These are phyloP conservation scores for Arenaria interpres DNA, from an alignment of 2,113 vertebrate species.

Conservation along the genomic window DNA sequence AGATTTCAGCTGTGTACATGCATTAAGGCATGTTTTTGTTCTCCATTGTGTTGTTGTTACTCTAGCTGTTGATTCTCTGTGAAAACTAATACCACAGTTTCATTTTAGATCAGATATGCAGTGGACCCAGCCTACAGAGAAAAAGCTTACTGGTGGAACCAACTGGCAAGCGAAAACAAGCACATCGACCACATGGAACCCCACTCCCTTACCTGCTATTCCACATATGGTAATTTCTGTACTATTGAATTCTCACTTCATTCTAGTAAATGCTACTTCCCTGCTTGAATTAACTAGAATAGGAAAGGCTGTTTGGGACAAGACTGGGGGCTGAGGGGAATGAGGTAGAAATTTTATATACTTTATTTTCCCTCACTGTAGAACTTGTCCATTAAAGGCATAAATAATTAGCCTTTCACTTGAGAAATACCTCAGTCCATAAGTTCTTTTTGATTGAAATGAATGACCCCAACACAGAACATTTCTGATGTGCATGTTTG, in stretches of 20 bases:
- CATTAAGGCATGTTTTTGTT: not conserved
- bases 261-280: not conserved
- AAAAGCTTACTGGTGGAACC: conserved; percentile 82
- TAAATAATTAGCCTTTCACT: no score
- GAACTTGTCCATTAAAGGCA: not conserved
- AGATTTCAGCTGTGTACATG: not conserved
- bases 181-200: conserved; percentile 84
- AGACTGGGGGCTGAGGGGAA: not conserved
- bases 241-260: not conserved
- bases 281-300: not conserved
- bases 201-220: conserved; percentile 79
- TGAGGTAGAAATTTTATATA: not conserved
- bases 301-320: not conserved
- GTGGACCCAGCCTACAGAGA: conserved; percentile 87
- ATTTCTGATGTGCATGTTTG: not conserved
- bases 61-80: not conserved
- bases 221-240: conserved; percentile 84
- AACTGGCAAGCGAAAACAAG: conserved; percentile 92
- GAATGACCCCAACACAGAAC: not conserved
- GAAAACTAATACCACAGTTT: not conserved
- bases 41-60: not conserved
- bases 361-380: not conserved
- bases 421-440: not conserved
- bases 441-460: not conserved
- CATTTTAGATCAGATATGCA: conserved; percentile 83